Conservation (phyloP, 2,888 invertebrate species). For the Daptonema setosum region DNA sequence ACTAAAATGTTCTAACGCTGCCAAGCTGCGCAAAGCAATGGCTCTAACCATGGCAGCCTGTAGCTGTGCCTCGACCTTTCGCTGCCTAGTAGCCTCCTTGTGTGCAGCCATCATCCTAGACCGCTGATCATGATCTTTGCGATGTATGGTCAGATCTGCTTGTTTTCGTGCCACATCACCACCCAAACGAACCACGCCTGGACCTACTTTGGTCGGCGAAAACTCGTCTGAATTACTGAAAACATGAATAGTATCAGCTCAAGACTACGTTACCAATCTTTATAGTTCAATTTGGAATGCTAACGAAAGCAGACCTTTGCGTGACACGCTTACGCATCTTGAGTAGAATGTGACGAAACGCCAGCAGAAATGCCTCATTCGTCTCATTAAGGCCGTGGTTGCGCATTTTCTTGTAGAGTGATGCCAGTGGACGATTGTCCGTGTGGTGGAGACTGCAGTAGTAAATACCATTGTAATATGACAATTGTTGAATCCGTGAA, state of each 20-base stretch:
- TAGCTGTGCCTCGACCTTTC: conserved; percentile 2
- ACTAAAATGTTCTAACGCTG: too few relatives aligned
- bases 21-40: too few relatives aligned
- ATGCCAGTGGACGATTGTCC: not conserved
- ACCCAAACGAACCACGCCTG: not conserved
- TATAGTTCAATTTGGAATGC: too few relatives aligned
- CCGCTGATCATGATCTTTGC: too few relatives aligned
- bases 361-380: conserved; percentile 11
- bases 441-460: too few relatives aligned
- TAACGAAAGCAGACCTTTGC: too few relatives aligned
- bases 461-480: too few relatives aligned
- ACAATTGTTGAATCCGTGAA: too few relatives aligned
- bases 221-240: conserved; percentile 1
- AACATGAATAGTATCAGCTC: too few relatives aligned
- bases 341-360: conserved; percentile 10
- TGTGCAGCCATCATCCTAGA: not conserved
- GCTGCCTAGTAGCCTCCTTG: too few relatives aligned
- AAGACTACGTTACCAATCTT: too few relatives aligned
- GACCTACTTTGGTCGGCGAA: not conserved
- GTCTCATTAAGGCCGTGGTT: conserved; percentile 12
- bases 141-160: conserved; percentile 3
- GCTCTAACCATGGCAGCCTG: conserved; percentile 7
- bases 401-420: conserved; percentile 9
- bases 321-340: conserved; percentile 9
- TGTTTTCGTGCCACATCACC: not conserved